Evolutionary conservation across 2,113 vertebrate species (phyloP), one percentile per base, ranked within the genome.

Genomic region (Muscicapa adusta): DNA sequence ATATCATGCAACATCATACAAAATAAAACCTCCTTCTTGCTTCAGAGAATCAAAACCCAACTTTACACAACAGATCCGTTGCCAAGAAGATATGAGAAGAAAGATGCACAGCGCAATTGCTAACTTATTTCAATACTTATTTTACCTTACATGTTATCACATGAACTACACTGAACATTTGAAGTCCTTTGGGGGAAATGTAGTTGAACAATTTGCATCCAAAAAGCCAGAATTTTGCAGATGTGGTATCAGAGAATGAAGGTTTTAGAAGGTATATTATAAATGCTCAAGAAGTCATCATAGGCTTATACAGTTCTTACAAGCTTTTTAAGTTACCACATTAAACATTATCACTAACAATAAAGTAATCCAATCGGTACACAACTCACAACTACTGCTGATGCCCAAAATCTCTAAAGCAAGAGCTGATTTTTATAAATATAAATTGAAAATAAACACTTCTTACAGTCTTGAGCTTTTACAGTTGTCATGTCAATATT

Each of bases 331-430:
- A 89, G 79, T 75, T 43, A 92, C 57, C 53, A 42, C 7, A 33
- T 60, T 87, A 89, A 94, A 96, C 90, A 51, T 63, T 89, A 92
- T 67, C 50, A 58, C 67, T 78, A 95, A 89, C 80, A 81, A 87
- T 68, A 40, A 89, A 93, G 54, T 76, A 45, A 94, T 91, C 43
- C 82, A 90, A 78, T 45, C 58, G 72, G 81, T 71, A 77, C 31
- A 71, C 63, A 95, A 60, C 33, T 68, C 31, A 71, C 68, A 95
- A 60, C n/a, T 68, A 70, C 17, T 62, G n/a, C 67, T 62, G 19
- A 54, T 75, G 68, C 58, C 36, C 95, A 71, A 88, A 87, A 85
- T 70, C 22, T 58, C 40, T 20, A 88, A 91, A 40, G 10, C 62
- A 90, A 66, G 4, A 96, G 51, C 8, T 81, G 38, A 83, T 68